These are phyloP conservation scores for Poecilus cupreus DNA, from an alignment of 2,888 invertebrate species.

Conservation along the genomic window DNA sequence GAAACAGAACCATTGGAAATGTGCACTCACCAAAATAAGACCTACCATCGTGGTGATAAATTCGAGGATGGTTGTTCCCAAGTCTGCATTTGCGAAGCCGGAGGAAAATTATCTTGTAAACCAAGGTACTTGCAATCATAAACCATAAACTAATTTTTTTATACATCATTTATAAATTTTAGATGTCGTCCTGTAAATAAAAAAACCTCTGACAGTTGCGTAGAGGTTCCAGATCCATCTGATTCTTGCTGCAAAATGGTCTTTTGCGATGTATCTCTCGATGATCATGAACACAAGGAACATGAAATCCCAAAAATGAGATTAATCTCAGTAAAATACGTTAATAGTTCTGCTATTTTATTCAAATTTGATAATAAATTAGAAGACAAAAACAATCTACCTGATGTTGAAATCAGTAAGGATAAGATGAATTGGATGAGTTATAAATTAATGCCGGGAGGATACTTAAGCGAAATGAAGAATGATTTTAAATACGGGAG, in stretches of 20 bases:
- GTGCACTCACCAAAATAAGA: constrained; percentile 81
- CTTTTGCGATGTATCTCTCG: constrained; percentile 89
- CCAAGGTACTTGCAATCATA: constrained; percentile 66
- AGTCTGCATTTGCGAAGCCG: constrained; percentile 84
- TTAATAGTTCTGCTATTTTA: constrained; percentile 71
- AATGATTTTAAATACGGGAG: constrained; percentile 67
- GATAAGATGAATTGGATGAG: constrained; percentile 72
- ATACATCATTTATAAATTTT: no score
- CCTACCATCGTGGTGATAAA: constrained; percentile 82
- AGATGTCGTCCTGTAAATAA: constrained; percentile 79
- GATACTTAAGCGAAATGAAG: constrained; percentile 66
- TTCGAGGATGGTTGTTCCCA: constrained; percentile 89
- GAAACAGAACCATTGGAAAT: constrained; percentile 73
- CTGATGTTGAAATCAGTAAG: constrained; percentile 71
- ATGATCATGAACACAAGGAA: constrained; percentile 79
- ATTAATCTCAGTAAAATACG: constrained; percentile 68
- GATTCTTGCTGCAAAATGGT: constrained; percentile 91
- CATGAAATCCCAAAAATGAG: constrained; percentile 66
- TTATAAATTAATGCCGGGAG: constrained; percentile 69
- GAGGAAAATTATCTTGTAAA: constrained; percentile 75
- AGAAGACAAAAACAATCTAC: constrained; percentile 67
- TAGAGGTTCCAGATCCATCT: constrained; percentile 86
- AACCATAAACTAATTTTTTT: no score
- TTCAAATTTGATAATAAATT: constrained; percentile 70
- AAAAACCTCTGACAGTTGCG: constrained; percentile 81